Percentiles rank a stretch among this genome's conserved stretches.
Conservation (phyloP, 2,797 vertebrate species). For the Oreortyx pictus region DNA sequence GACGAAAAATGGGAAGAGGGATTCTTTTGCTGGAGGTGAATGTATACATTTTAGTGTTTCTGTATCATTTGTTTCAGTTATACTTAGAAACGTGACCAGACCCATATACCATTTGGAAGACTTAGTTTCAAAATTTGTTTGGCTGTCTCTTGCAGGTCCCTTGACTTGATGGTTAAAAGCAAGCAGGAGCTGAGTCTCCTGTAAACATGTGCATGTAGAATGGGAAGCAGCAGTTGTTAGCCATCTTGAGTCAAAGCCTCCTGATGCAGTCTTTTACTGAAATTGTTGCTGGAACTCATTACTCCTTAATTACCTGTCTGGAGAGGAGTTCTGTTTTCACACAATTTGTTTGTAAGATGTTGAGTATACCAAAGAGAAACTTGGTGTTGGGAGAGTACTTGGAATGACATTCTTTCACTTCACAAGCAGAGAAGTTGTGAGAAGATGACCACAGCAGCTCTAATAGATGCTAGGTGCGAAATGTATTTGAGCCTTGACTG, state of each 20-base stretch:
- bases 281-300: conserved; percentile 46
- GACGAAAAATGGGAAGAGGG: background rate
- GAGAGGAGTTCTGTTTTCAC: conserved; percentile 16
- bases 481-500: background rate
- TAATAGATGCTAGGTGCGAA: background rate
- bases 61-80: conserved; percentile 36
- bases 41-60: background rate
- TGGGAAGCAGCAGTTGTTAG: conserved; percentile 43
- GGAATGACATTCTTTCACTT: background rate
- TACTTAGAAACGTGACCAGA: background rate
- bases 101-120: conserved; percentile 44
- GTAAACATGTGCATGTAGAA: background rate
- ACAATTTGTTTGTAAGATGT: background rate
- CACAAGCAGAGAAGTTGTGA: background rate
- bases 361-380: background rate
- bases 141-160: conserved; percentile 32
- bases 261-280: background rate
- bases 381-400: background rate
- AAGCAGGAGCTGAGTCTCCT: conserved; percentile 1
- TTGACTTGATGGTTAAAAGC: conserved; percentile 46
- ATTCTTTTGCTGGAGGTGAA: background rate
- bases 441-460: background rate
- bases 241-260: conserved; percentile 5
- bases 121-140: conserved; percentile 56
- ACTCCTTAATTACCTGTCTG: conserved; percentile 37